Percentiles rank a stretch among this genome's conserved stretches.
These are phyloP conservation scores for Sisor rabdophorus DNA, from an alignment of 2,113 vertebrate genomes.

Conservation along the genomic window DNA sequence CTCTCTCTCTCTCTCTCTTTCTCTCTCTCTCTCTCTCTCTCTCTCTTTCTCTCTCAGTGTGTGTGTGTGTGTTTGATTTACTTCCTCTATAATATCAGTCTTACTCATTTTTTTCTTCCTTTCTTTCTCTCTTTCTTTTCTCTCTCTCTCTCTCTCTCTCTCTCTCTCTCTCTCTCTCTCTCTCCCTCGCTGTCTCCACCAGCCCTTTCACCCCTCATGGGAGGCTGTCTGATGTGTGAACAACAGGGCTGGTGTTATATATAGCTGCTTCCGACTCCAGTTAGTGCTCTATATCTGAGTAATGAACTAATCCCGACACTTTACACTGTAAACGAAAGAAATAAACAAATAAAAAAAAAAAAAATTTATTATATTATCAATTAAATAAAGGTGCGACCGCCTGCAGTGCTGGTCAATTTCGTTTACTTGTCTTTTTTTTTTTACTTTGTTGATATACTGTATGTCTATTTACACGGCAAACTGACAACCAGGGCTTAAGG, in stretches of 20 bases:
- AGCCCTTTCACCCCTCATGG: neutral
- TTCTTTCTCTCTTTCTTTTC: neutral
- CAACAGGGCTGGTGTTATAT: constrained; percentile 38
- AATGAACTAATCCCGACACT: constrained; percentile 4
- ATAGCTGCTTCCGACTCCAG: constrained; percentile 35
- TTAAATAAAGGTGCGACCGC: neutral
- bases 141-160: neutral
- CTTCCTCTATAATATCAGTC: constrained; percentile 31
- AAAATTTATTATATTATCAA: neutral
- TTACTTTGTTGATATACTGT: neutral
- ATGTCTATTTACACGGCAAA: neutral
- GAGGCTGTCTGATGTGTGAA: constrained; percentile 30
- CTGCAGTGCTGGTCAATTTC: no score
- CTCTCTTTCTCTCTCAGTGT: no score
- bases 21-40: no score
- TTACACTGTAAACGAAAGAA: neutral
- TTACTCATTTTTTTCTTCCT: neutral
- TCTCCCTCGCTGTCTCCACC: neutral
- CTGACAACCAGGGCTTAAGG: neutral
- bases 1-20: no score
- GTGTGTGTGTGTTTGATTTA: constrained; percentile 36
- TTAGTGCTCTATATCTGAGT: constrained; percentile 24
- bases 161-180: neutral
- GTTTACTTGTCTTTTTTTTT: neutral
- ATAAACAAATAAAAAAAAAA: no score